phyloP scores from a whole-genome alignment of 23 tunicate species.

The Corella eumyota region DNA sequence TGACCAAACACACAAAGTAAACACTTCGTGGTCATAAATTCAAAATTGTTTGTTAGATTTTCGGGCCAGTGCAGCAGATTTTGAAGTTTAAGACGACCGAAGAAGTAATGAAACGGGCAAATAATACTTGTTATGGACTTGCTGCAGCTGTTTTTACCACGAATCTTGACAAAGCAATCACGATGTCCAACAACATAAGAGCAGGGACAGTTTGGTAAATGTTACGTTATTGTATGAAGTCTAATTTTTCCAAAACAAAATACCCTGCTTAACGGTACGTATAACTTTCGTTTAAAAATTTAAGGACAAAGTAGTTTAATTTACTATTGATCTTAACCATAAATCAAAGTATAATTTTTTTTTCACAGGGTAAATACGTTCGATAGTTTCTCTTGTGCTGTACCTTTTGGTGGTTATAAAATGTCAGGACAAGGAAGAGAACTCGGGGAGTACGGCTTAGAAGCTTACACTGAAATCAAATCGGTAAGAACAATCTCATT shows the following conservation, averaged over 20 bases:
- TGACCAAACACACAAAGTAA: too few species aligned
- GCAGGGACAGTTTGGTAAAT: conserved; percentile 87
- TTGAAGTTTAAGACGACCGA: conserved; percentile 92
- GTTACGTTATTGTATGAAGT: neutral
- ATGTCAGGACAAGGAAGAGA: conserved; percentile 91
- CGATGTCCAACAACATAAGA: conserved; percentile 52
- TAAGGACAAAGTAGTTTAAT: too few species aligned
- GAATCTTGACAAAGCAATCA: conserved; percentile 65
- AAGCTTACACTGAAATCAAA: conserved; percentile 79
- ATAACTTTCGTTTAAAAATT: too few species aligned
- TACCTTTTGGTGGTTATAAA: conserved; percentile 98
- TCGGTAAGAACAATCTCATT: conserved; percentile 23
- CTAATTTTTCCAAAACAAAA: too few species aligned
- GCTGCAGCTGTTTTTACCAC: conserved; percentile 89
- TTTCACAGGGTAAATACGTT: conserved; percentile 88
- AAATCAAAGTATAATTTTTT: too few species aligned
- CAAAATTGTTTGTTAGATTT: conserved; percentile 27
- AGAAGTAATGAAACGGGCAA: conserved; percentile 76
- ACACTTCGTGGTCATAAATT: too few species aligned
- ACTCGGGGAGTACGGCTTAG: conserved; percentile 70
- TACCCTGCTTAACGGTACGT: too few species aligned
- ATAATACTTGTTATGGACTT: conserved; percentile 62
- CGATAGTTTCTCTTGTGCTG: conserved; percentile 60
- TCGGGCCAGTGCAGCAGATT: conserved; percentile 99
- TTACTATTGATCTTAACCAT: too few species aligned